Evolutionary conservation across 2,888 invertebrate species (phyloP).

Genomic region (Lepidocyrtinus sp.): DNA sequence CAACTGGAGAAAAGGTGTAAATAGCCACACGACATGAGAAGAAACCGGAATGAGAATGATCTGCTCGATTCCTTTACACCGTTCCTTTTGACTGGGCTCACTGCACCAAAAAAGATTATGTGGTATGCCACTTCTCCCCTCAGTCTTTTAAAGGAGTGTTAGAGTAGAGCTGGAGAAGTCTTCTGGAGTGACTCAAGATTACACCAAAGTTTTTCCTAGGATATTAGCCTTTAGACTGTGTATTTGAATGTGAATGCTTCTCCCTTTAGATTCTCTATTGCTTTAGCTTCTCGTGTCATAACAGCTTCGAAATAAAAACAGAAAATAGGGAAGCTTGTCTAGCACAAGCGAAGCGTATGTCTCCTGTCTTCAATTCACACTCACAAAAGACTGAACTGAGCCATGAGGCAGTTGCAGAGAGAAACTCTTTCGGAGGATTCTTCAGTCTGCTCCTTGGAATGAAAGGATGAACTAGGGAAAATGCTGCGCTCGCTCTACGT

Average conservation of each 20-base stretch:
- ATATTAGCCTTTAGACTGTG: not conserved
- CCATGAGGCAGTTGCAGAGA: not conserved
- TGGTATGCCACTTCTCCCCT: not conserved
- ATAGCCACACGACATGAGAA: not conserved
- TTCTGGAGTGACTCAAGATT: not conserved
- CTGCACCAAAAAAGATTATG: not conserved
- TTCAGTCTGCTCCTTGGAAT: not conserved
- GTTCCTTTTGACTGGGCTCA: not conserved
- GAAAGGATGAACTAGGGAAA: not conserved
- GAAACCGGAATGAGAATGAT: not conserved
- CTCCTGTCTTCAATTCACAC: not conserved
- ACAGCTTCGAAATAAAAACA: not conserved
- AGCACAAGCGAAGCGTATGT: not conserved
- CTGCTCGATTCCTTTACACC: not conserved
- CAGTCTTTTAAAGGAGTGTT: not conserved
- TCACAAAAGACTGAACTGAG: not conserved
- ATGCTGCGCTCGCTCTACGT: conserved; percentile 1
- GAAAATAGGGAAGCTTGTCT: not conserved
- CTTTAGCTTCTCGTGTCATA: not conserved
- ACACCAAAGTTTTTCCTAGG: not conserved
- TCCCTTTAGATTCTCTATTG: not conserved
- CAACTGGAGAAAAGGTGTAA: too few species aligned
- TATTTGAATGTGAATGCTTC: conserved; percentile 14
- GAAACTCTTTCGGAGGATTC: not conserved
- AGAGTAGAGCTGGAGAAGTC: not conserved